A percentile compares a stretch with the other conserved stretches of the same genome.
Evolutionary conservation across 2,113 vertebrate genomes (phyloP).

Genomic region (Ctenodactylus gundi): DNA sequence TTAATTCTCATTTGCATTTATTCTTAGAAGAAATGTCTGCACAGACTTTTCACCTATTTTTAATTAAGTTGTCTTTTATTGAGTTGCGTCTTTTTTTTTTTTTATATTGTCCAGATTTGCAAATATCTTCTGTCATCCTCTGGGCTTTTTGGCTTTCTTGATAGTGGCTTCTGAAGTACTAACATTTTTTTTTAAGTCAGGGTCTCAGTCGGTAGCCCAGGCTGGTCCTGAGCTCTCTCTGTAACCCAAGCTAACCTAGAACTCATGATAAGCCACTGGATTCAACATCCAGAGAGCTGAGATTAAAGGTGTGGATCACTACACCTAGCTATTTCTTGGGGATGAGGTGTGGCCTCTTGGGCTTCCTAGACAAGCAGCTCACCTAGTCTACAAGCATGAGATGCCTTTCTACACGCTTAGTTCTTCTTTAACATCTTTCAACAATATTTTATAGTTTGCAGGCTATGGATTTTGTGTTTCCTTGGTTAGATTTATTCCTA

Average conservation of each 20-base stretch:
- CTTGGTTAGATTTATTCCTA: neutral
- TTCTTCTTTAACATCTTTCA: neutral
- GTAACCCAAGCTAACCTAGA: no score
- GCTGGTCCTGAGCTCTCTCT: no score
- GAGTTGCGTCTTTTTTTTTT: neutral
- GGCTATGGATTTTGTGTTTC: neutral
- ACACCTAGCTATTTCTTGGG: no score
- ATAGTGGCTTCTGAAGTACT: neutral
- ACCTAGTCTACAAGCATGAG: neutral
- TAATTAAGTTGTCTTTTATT: neutral
- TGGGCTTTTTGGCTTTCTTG: neutral
- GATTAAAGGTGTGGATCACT: no score
- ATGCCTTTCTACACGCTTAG: neutral
- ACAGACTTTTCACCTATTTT: no score
- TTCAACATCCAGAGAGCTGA: no score
- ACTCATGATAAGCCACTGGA: no score
- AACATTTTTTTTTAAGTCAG: no score
- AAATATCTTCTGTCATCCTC: neutral
- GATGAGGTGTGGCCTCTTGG: no score
- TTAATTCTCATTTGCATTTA: neutral
- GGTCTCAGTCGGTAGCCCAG: no score
- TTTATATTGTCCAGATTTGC: neutral
- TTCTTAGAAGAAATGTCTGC: neutral
- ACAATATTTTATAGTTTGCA: neutral
- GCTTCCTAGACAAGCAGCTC: no score